Evolutionary conservation across 2,797 vertebrate species (phyloP).

Genomic region (Cephalopachus bancanus): DNA sequence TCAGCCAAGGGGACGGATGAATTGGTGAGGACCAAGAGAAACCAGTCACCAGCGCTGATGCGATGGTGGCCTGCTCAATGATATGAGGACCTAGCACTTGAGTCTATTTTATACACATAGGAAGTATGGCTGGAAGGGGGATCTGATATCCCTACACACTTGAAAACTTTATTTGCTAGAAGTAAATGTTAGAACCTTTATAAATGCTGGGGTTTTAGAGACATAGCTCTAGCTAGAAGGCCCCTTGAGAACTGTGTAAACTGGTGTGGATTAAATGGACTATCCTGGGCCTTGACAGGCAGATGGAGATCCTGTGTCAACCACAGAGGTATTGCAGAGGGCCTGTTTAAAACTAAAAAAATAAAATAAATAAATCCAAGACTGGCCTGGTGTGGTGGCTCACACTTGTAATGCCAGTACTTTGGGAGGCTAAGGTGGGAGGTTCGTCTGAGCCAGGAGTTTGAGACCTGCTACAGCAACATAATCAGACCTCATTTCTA

Average conservation of each 20-base stretch:
- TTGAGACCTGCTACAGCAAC: no score
- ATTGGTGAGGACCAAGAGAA: background rate
- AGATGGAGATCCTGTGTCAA: fast-evolving
- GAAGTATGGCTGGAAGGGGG: fast-evolving
- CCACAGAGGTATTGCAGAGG: fast-evolving
- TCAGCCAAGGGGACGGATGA: fast-evolving
- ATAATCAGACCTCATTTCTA: no score
- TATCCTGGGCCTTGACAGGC: background rate
- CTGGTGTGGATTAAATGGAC: fast-evolving
- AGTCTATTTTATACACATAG: fast-evolving
- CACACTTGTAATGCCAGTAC: no score
- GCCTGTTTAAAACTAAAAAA: background rate
- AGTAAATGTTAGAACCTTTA: background rate
- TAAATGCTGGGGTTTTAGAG: background rate
- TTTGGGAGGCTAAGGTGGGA: no score
- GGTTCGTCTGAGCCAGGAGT: no score
- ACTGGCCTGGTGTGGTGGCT: no score
- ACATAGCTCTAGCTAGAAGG: background rate
- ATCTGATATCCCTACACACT: background rate
- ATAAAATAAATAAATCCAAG: no score
- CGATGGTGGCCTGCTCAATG: fast-evolving
- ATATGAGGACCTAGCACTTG: fast-evolving
- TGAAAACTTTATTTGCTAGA: background rate
- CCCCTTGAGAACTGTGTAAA: fast-evolving
- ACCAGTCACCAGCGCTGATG: background rate